Base-by-base conservation (phyloP, 2,797 vertebrate genomes). In the Mallotus villosus region DNA sequence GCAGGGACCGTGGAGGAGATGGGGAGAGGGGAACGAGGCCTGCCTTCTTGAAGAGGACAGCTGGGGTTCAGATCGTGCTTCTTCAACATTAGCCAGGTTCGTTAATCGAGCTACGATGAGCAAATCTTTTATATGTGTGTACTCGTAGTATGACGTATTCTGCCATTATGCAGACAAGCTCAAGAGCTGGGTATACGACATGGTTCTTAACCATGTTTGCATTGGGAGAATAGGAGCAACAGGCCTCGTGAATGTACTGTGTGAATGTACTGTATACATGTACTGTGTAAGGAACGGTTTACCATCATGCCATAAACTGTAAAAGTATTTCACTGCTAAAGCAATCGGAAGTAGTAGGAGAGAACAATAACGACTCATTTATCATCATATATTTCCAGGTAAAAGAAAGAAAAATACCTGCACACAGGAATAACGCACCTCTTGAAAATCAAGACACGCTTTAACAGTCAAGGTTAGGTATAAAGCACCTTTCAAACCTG, bases 71-170 rank as follows among this genome's bases (percentile, higher is more conserved):
- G 82, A 73, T 71, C 78, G 75, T 76, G 86, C 68, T 34, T 65
- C 2, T 49, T 64, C 68, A 85, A 74, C 77, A 80, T 76, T 83
- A 77, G 71, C 68, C 67, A 86, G 84, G 83, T 84, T 82, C 85
- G 77, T 67, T 66, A 72, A 74, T 77, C 67, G 62, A 80, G 66
- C 65, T 73, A 86, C 62, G 80, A 84, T 84, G 74, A 88, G 87
- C 84, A 72, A 75, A 63, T 78, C 80, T 82, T 88, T 86, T 83
- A 80, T 82, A 83, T 84, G 82, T 79, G 72, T 76, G 16, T 53
- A 53, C 16, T 17, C 5, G 1, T 14, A n/a, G 17, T 2, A n/a
- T 53, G 1, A 53, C 1, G 19, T n/a, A 53, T 53, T 17, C 5
- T 53, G 11, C 49, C 14, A 17, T 51, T 51, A n/a, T 19, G 51